Evolutionary conservation across 2,113 vertebrate species (phyloP), one percentile per base, ranked within the genome.

Genomic region (Pelobates fuscus): DNA sequence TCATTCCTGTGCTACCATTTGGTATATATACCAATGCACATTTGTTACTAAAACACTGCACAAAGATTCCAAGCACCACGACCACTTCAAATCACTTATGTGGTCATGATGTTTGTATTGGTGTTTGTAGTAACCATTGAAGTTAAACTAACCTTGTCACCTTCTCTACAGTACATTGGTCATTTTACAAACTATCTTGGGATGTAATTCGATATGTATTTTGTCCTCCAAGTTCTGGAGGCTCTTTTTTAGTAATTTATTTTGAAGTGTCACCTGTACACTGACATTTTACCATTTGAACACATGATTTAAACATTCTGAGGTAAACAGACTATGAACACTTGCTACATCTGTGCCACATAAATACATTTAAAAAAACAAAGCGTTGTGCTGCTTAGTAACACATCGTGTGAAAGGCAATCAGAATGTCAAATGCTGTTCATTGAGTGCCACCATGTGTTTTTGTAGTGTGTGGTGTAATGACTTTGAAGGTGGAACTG

Each of bases 371-470:
- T 5, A 4, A 17, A 17, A 17, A 3, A 3, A 7, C 44, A 17
- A 49, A 49, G 44, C 44, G 3, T 49, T 3, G 1, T 49, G 44
- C 4, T 55, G 52, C 21, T 55, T n/a, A 55, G 8, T 55, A 23
- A 55, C 18, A 55, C 6, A 23, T 21, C 12, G 67, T 70, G 68
- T 14, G 27, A 25, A 20, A 49, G 25, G 43, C 14, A 12, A 25
- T 18, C 25, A 14, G 6, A 55, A 27, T 46, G n/a, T 30, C 32
- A 59, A 32, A 57, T 37, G 44, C 15, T 2, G 44, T 54, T 12
- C 12, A 27, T 25, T 67, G 52, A 67, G 52, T 66, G 71, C 63
- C 63, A 75, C 54, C 71, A 58, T 43, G 52, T 37, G 52, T 59
- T 66, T 30, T 44, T 24, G 29, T 75, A 62, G 17, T n/a, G 14